Conservation (phyloP, 2,113 vertebrate genomes). For the Tetrax tetrax region DNA sequence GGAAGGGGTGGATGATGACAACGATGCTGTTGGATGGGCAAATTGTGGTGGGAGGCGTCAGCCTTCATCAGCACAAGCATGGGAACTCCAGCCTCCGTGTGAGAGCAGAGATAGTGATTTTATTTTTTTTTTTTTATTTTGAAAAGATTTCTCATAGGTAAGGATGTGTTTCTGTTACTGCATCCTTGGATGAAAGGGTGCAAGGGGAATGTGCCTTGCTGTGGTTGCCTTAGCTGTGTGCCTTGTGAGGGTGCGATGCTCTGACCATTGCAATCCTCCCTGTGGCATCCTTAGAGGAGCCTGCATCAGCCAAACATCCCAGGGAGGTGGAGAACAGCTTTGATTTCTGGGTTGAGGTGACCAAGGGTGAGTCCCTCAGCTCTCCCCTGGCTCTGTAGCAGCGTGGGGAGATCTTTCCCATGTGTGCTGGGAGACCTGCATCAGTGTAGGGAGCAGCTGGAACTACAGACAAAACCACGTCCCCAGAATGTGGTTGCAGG, state of each 20-base stretch:
- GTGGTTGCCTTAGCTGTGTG: background rate
- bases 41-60: background rate
- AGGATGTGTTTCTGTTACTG: background rate
- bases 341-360: background rate
- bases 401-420: background rate
- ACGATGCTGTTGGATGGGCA: background rate
- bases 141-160: background rate
- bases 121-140: too few species aligned
- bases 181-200: background rate
- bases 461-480: background rate
- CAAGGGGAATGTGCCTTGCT: background rate
- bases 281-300: background rate
- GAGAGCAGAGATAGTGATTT: background rate
- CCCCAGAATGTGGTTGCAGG: background rate
- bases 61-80: background rate
- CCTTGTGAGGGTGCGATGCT: background rate
- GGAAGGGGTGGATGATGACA: background rate
- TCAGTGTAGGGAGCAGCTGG: background rate
- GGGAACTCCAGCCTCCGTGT: accelerated
- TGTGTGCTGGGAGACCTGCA: background rate
- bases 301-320: background rate
- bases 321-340: background rate
- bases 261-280: background rate
- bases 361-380: background rate
- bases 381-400: background rate